Base-by-base conservation (phyloP, 2,888 invertebrate species). In the Agrypnus murinus region DNA sequence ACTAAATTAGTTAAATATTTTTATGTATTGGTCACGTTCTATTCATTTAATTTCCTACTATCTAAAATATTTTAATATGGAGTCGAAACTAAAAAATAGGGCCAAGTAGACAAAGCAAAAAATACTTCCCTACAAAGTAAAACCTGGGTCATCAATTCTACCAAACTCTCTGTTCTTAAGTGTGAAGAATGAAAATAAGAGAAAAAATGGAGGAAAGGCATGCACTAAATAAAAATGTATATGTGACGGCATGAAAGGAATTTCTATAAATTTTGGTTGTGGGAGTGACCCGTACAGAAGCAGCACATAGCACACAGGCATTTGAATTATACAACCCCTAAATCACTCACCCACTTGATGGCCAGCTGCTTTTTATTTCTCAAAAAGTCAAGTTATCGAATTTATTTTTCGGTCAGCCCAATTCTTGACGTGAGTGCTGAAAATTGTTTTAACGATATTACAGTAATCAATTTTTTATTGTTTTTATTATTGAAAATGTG, bases 291-390 rank as follows among this genome's bases (percentile, higher is more conserved):
- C 10, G 43, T n/a, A n/a, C n/a, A n/a, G n/a, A n/a, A n/a, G n/a
- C n/a, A n/a, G n/a, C 64, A 50, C 46, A 65, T 25, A 25, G 25
- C 55, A 57, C 60, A 63, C 69, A 34, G 25, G 65, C 65, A 50
- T 69, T 69, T 66, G 60, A 69, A 72, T 69, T 69, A 69, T 69
- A 55, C 62, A 69, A 57, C 65, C 69, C 57, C 25, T 72, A 72
- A 66, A 72, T 72, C 69, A 66, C 48, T 72, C 65, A 66, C 48
- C 69, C 65, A 46, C 31, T 12, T 5, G 65, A 65, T 40, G 36
- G 36, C 55, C 25, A 36, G 40, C 15, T 14, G 34, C 36, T 55
- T 36, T n/a, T 55, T 36, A 55, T 55, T 55, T 55, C 53, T n/a
- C n/a, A n/a, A 34, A 34, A 25, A 55, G 36, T 50, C 25, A 65